Base-by-base conservation (phyloP, 2,113 vertebrate genomes). In the Pelusios castaneus region DNA sequence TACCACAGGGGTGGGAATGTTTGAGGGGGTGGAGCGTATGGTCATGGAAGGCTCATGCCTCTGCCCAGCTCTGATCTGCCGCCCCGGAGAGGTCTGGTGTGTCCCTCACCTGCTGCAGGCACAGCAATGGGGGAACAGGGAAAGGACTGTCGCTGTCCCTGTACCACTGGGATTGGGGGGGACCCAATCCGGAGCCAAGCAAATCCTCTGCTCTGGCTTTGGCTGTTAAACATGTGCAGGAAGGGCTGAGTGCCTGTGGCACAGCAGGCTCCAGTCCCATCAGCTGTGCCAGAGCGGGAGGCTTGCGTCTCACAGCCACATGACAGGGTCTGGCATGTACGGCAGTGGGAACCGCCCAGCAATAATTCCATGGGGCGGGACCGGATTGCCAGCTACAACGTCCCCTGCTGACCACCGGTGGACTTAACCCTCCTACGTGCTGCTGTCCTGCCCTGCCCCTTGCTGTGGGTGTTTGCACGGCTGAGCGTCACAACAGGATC, bases 121-220 rank as follows among this genome's bases (percentile, higher is more conserved):
- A 43, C 45, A 73, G 49, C 90, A 52, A 17, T 12, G 88, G 83
- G 25, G 51, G 87, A 87, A 70, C 49, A 49, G 84, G 82, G 75
- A 52, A n/a, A 80, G 49, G 75, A 43, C 52, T 24, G 4, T 11
- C 12, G 47, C 29, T 14, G 4, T 1, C 34, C 31, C 3, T 6
- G 58, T 12, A 63, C 31, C 14, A 6, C 34, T 1, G 14, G 80
- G 80, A 31, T 41, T 51, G 31, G n/a, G 80, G 80, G 84, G 63
- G 54, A 70, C 81, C 89, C 14, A 38, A 47, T 77, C 24, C 45
- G 21, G 67, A 63, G 43, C 67, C n/a, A 45, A 47, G 96, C 96
- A 96, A 97, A 97, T 97, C 96, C 97, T 97, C 97, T 97, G 97
- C 97, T 97, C 95, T 89, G 93, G 80, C 84, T 93, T 91, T 92